Evolutionary conservation across 2,113 vertebrate genomes (phyloP), one percentile per base, ranked within the genome.

Genomic region (Lates calcarifer): DNA sequence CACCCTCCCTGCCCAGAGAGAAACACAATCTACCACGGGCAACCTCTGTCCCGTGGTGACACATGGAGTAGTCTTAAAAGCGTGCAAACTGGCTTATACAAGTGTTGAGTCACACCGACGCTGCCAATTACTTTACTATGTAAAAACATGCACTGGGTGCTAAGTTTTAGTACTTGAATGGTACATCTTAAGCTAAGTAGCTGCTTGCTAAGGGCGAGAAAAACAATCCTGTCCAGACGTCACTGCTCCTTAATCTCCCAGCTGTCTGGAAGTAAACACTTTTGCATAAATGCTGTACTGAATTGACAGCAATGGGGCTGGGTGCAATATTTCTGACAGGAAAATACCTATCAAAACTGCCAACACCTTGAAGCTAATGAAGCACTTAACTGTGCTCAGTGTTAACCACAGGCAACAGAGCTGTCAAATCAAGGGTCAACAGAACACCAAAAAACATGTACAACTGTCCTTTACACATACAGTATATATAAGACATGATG

Each of bases 211-310:
- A 6, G 0, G 51, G 78, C 35, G 9, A 53, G 47, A 24, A 72
- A 75, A 88, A 83, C 69, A 76, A 67, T 45, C 70, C 70, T n/a
- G 33, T 76, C 66, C 68, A 55, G 14, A 71, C 31, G 72, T 68
- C 80, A 60, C 49, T 11, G 4, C 4, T 47, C 33, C 13, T 79
- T 82, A 79, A 88, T 83, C 81, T 81, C 53, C 18, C 3, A 2
- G 28, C 39, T 51, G 74, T 65, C 53, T 66, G 61, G 37, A 33
- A 56, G 60, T 22, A 68, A 80, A 82, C 47, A 41, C n/a, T 78
- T 80, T 61, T 68, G 73, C 60, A 82, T 79, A 69, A 80, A 74
- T 37, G 62, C 41, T 13, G 9, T 8, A 51, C 39, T 71, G 55
- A 82, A 84, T 13, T 74, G 81, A 61, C 43, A 83, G 61, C 17